Conservation (phyloP, 2,113 vertebrate genomes). For the Chitala chitala region DNA sequence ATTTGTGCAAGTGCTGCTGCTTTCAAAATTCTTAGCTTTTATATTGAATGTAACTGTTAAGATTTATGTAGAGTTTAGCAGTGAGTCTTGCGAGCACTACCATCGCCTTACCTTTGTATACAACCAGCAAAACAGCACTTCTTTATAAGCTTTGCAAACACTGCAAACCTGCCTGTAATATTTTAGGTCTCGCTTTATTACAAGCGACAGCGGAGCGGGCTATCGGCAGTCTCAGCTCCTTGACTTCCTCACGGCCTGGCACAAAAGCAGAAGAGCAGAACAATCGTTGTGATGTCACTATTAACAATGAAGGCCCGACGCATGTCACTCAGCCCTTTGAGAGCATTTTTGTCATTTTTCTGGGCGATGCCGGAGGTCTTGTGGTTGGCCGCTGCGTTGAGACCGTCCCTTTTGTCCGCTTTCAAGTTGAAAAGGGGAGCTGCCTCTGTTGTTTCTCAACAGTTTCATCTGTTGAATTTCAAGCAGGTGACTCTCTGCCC, state of each 20-base stretch:
- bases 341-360: too few relatives aligned
- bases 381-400: too few relatives aligned
- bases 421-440: background rate
- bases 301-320: background rate
- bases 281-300: background rate
- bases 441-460: background rate
- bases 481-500: background rate
- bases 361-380: too few relatives aligned
- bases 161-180: constrained; percentile 1
- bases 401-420: too few relatives aligned
- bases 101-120: background rate
- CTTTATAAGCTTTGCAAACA: too few relatives aligned
- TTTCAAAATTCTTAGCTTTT: too few relatives aligned
- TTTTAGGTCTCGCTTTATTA: constrained; percentile 10
- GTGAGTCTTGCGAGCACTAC: too few relatives aligned
- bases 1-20: too few relatives aligned
- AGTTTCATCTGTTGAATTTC: background rate
- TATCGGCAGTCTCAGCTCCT: background rate
- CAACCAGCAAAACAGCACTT: background rate
- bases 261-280: too few relatives aligned
- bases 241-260: background rate
- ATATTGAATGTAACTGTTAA: too few relatives aligned
- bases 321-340: background rate
- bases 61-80: too few relatives aligned
- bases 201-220: background rate